Evolutionary conservation across 2,888 invertebrate genomes (phyloP), one percentile per base, ranked within the genome.

Genomic region (Stegophylla sp.): DNA sequence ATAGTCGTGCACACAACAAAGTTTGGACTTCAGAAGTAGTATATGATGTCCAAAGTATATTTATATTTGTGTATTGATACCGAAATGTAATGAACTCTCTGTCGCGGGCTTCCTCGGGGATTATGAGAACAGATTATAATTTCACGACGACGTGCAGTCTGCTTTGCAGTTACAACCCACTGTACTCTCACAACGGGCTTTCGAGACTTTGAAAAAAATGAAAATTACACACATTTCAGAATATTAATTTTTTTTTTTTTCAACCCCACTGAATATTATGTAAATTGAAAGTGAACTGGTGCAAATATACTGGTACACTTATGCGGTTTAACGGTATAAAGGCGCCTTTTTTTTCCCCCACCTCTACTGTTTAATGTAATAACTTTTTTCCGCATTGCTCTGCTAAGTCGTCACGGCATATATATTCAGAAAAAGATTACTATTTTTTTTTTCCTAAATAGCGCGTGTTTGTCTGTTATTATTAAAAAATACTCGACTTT

Each of bases 251-350:
- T 28, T 59, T 61, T 34, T 41, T 48, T 51, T 63, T 61, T 61
- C 51, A 28, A 43, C 67, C 43, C 66, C 34, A 53, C 69, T 69
- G 67, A 77, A 51, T 63, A 41, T 61, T 71, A 79, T 63, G 71
- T 48, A 71, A 71, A 79, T 79, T 63, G 48, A 79, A 71, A 41
- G 23, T 51, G 51, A 71, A 61, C 71, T 63, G 79, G 79, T 41
- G 71, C 61, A 61, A 63, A 51, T 79, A 79, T 23, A 61, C n/a
- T n/a, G 51, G 12, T 69, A 61, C 71, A 71, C 79, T 79, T 79
- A 71, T 51, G 41, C 61, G 51, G 71, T 79, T 79, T 79, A 63
- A 71, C 61, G 59, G 61, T 69, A 71, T 34, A 69, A 45, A 69
- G 59, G 76, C 41, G 69, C 69, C 59, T 61, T 17, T 1, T 13